Percentiles rank a stretch among this genome's conserved stretches.
Conservation (phyloP, 2,797 vertebrate genomes). For the Cuculus canorus region DNA sequence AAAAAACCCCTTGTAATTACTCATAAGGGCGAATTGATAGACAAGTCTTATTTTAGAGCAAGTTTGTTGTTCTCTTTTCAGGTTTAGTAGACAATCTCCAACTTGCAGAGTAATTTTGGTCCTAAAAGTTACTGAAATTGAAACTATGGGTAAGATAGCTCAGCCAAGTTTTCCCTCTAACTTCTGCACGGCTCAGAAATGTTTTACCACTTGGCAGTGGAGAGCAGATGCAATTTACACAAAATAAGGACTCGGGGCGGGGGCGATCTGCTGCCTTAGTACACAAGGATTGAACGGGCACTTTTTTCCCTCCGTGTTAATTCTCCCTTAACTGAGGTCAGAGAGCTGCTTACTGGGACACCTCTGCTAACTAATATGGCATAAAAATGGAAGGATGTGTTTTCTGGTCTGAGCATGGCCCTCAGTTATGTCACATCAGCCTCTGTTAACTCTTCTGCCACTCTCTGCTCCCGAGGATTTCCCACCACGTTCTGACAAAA, state of each 20-base stretch:
- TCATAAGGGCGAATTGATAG: not conserved
- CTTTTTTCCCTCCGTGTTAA: not conserved
- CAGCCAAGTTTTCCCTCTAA: not conserved
- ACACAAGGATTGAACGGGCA: not conserved
- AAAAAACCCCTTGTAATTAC: not conserved
- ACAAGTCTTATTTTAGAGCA: not conserved
- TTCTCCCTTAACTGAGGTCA: not conserved
- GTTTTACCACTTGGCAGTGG: not conserved
- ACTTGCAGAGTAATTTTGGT: not conserved
- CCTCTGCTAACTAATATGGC: not conserved
- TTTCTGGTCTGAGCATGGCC: not conserved
- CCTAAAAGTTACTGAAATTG: not conserved
- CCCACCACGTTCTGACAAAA: not conserved
- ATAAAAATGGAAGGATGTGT: not conserved
- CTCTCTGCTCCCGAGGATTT: not conserved
- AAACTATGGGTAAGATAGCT: not conserved
- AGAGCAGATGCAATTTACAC: not conserved
- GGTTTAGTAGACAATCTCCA: not conserved
- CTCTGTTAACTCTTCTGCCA: not conserved
- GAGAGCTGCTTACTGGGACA: not conserved
- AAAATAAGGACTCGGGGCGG: fast-evolving
- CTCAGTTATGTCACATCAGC: not conserved
- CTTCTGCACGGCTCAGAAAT: not conserved
- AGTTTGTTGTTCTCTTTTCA: not conserved
- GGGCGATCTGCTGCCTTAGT: not conserved